Conservation (phyloP, 2,113 vertebrate genomes). For the Poicephalus meyeri region DNA sequence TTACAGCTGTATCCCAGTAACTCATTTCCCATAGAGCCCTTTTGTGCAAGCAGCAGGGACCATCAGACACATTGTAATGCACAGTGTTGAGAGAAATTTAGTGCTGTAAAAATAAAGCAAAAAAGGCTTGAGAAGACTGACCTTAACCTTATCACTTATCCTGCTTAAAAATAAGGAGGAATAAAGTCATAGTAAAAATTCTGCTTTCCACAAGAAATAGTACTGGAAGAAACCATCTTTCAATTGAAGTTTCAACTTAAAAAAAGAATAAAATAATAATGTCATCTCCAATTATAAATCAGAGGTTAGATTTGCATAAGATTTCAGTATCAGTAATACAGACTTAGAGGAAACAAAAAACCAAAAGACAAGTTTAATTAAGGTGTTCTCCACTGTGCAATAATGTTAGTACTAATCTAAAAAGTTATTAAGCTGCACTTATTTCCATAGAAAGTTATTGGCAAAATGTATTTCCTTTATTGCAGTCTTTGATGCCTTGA, state of each 20-base stretch:
- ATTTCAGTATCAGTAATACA: constrained; percentile 9
- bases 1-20: not conserved
- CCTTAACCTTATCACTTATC: not conserved
- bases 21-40: not conserved
- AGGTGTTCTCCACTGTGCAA: constrained; percentile 23
- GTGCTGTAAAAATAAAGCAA: not conserved
- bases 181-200: not conserved
- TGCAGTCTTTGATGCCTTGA: constrained; percentile 45
- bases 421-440: constrained; percentile 43
- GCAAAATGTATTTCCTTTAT: constrained; percentile 53
- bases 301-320: not conserved
- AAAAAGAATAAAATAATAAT: not conserved
- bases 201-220: not conserved
- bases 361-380: constrained; percentile 41
- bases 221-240: not conserved
- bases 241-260: not conserved
- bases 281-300: not conserved
- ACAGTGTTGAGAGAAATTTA: not conserved
- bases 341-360: not conserved
- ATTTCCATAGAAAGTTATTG: constrained; percentile 55
- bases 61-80: not conserved
- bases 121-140: not conserved
- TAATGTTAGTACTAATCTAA: constrained; percentile 17
- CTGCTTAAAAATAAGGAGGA: not conserved
- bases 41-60: not conserved